Base-by-base conservation (phyloP, 2,797 vertebrate species). In the Sciaenops ocellatus region DNA sequence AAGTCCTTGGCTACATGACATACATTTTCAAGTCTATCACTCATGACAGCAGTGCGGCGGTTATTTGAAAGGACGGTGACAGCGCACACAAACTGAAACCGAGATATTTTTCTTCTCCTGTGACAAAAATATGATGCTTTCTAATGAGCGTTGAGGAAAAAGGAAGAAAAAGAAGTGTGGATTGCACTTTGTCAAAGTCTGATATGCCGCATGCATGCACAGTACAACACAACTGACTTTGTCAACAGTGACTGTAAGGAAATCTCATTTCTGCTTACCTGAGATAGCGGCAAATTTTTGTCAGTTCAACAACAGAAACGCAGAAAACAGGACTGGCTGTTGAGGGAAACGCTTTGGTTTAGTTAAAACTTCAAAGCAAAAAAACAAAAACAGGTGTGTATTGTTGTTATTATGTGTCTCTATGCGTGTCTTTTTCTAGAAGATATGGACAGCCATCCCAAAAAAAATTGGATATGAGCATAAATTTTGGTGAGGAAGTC, bases 1-100 rank as follows among this genome's bases (percentile, higher is more conserved):
- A 67, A 69, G 64, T 84, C 79, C 73, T 82, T 79, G 81, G 62
- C 64, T 77, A 62, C 73, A 74, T 78, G 70, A 77, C 61, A 78
- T 10, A 76, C 74, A 34, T 87, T 78, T 85, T 74, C 70, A 69
- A 77, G 59, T 61, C 71, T 54, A 73, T 78, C 67, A 51, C 73
- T 76, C 52, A 22, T 51, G 75, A 83, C 81, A 64, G 51, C 73
- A 55, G 72, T 56, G 10, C 48, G 2, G 44, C 11, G 62, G 28
- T 76, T 68, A 52, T 78, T 83, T 86, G 77, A 78, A 67, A 79
- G 69, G 70, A 20, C 66, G 54, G 28, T 51, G 76, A 85, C 82
- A 70, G 80, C 30, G 5, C 34, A 42, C 50, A 50, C 66, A 69
- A 60, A 41, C 55, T 20, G 48, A 78, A 42, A 68, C 63, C n/a